Percentiles rank a stretch among this genome's conserved stretches.
phyloP scores from a whole-genome alignment of 2,888 invertebrate species.

The Seira sanloemensis region DNA sequence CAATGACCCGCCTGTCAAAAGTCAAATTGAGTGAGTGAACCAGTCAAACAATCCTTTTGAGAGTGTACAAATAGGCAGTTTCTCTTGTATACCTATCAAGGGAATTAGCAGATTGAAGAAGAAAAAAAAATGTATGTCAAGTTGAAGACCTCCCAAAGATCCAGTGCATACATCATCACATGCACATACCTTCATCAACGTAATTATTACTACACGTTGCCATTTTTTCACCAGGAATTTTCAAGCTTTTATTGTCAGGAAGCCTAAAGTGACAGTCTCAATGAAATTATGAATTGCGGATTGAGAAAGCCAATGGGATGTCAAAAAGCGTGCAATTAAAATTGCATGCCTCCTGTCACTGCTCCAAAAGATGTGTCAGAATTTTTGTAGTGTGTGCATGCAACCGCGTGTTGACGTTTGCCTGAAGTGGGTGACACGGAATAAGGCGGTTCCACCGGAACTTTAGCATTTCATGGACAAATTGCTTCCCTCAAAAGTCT shows the following conservation, averaged over 20 bases:
- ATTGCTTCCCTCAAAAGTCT: slow-evolving; percentile 36
- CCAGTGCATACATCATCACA: neutral
- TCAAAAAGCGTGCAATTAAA: too few relatives aligned
- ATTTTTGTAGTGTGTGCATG: neutral
- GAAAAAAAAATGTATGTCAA: slow-evolving; percentile 53
- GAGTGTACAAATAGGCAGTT: neutral
- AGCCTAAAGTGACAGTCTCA: neutral
- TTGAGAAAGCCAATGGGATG: too few relatives aligned
- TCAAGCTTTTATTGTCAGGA: slow-evolving; percentile 27
- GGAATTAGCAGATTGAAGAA: slow-evolving; percentile 36
- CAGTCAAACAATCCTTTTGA: slow-evolving; percentile 49
- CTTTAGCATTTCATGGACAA: slow-evolving; percentile 48
- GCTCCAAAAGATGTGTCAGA: too few relatives aligned
- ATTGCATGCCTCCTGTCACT: too few relatives aligned
- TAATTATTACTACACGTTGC: slow-evolving; percentile 28
- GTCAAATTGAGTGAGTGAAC: slow-evolving; percentile 56
- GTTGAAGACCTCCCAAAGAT: slow-evolving; percentile 57
- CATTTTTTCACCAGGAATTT: slow-evolving; percentile 43
- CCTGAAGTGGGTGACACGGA: slow-evolving; percentile 23
- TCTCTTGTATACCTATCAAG: slow-evolving; percentile 6
- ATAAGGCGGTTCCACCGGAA: slow-evolving; percentile 45
- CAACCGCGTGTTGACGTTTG: neutral
- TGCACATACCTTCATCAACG: neutral
- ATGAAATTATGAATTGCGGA: too few relatives aligned
- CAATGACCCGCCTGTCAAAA: slow-evolving; percentile 54